These are phyloP conservation scores for Polymixis lichenea DNA, from an alignment of 2,888 invertebrate genomes.

Conservation along the genomic window DNA sequence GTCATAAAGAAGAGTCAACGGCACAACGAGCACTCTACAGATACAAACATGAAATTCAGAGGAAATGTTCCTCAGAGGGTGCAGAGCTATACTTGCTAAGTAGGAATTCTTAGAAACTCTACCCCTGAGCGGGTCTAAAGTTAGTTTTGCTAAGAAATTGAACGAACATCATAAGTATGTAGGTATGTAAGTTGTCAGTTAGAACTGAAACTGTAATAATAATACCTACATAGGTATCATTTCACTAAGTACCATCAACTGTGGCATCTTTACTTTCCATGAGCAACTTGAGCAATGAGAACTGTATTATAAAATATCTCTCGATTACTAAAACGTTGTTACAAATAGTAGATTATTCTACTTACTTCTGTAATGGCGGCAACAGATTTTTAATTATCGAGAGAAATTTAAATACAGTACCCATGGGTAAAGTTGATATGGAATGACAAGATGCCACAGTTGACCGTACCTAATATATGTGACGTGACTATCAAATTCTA, in stretches of 20 bases:
- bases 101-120: slow-evolving; percentile 15
- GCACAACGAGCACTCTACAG: not conserved
- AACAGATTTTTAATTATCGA: no score
- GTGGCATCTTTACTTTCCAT: no score
- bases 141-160: not conserved
- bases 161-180: not conserved
- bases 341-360: no score
- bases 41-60: not conserved
- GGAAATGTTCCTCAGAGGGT: not conserved
- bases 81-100: not conserved
- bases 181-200: no score
- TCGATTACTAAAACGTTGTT: no score
- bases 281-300: no score
- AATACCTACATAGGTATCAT: not conserved
- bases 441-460: no score
- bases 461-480: not conserved
- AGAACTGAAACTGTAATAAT: not conserved
- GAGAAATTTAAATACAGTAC: no score
- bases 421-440: no score
- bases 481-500: not conserved
- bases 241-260: not conserved
- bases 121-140: not conserved
- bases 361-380: no score
- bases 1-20: not conserved
- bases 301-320: no score